phyloP scores from a whole-genome alignment of 2,113 vertebrate species.

The human (Homo sapiens) region DNA sequence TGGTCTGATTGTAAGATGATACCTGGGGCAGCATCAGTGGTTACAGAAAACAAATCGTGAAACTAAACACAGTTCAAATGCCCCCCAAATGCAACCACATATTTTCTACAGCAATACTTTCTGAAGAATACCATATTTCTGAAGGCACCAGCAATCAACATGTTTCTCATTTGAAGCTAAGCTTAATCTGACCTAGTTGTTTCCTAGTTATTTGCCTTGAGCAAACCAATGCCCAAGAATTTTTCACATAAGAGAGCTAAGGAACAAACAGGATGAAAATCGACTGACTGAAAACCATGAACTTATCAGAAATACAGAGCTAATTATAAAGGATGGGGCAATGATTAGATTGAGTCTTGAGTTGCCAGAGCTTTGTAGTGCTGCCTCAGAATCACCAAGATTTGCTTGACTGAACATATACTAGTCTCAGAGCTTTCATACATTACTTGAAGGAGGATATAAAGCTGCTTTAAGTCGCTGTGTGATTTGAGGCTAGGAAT shows the following conservation, averaged over 20 bases:
- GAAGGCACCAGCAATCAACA: conserved; percentile 79
- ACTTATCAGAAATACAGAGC: background rate
- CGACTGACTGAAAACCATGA: conserved; percentile 21
- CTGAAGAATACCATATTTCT: conserved; percentile 75
- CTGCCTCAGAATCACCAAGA: background rate
- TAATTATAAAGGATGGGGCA: background rate
- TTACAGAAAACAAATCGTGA: conserved; percentile 78
- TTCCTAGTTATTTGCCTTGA: conserved; percentile 71
- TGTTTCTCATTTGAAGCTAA: conserved; percentile 78
- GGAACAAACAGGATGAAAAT: conserved; percentile 2
- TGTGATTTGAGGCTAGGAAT: conserved; percentile 22
- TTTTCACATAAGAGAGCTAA: conserved; percentile 62
- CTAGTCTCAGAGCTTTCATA: background rate
- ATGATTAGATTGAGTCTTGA: background rate
- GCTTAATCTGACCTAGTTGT: conserved; percentile 70
- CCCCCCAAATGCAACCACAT: conserved; percentile 66
- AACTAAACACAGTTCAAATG: conserved; percentile 73
- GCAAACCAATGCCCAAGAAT: conserved; percentile 54
- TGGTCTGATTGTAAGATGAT: conserved; percentile 82
- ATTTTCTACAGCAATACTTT: conserved; percentile 73
- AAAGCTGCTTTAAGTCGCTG: conserved; percentile 33
- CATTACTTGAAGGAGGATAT: background rate
- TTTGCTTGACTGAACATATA: background rate
- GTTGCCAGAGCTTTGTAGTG: background rate
- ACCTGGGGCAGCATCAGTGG: conserved; percentile 74